Conservation (phyloP, 2,113 vertebrate genomes). For the Corythornis madagascariensis region DNA sequence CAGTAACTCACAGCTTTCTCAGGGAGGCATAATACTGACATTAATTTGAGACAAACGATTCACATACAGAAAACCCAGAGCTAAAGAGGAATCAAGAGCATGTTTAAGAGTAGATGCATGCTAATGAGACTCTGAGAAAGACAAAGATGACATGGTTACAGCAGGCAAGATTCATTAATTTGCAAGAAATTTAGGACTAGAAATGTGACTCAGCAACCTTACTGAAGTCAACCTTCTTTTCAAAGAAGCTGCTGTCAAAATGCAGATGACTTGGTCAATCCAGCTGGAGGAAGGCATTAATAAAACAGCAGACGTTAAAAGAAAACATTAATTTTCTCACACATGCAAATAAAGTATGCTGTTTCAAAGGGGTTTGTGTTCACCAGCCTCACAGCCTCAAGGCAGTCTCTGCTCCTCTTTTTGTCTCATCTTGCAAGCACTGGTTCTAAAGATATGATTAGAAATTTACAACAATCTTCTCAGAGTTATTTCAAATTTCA, state of each 20-base stretch:
- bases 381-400: neutral
- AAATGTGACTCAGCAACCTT: neutral
- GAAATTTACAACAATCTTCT: neutral
- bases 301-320: neutral
- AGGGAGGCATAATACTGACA: neutral
- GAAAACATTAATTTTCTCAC: neutral
- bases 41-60: neutral
- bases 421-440: neutral
- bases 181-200: neutral
- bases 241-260: neutral
- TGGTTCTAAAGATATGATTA: neutral
- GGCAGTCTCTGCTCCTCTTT: neutral
- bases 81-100: neutral
- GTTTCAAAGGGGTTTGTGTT: neutral
- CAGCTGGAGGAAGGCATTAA: neutral
- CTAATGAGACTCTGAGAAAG: neutral
- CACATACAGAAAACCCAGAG: neutral
- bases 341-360: neutral
- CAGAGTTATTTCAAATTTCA: neutral
- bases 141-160: neutral
- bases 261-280: neutral
- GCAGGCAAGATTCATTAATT: neutral
- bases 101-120: rapidly evolving
- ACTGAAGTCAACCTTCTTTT: neutral
- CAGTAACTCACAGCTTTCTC: neutral